Percentiles rank a stretch among this genome's conserved stretches.
These are phyloP conservation scores for Hypotaenidia philippensis DNA, from an alignment of 2,797 vertebrate species.

Conservation along the genomic window DNA sequence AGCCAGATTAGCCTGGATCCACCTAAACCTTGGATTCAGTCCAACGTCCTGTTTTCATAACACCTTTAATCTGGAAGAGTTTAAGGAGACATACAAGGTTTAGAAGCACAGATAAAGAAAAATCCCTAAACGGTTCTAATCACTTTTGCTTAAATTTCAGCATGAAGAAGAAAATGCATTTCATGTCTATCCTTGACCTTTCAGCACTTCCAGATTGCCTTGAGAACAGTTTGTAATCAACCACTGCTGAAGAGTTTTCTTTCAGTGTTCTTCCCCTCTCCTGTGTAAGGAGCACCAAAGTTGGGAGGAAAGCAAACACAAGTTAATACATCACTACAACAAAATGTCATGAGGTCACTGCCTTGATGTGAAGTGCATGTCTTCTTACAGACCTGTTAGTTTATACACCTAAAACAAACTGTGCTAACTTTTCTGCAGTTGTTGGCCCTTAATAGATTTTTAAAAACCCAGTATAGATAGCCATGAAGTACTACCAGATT, in stretches of 20 bases:
- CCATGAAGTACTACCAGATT: not conserved
- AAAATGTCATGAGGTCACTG: not conserved
- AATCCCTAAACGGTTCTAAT: not conserved
- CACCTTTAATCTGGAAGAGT: conserved; percentile 46
- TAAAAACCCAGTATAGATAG: not conserved
- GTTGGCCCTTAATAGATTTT: not conserved
- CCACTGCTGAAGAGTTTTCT: not conserved
- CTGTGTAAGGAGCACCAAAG: not conserved
- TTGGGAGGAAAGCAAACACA: not conserved
- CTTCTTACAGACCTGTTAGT: not conserved
- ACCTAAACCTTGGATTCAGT: conserved; percentile 56
- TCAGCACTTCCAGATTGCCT: not conserved
- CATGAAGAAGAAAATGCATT: not conserved
- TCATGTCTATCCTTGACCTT: not conserved
- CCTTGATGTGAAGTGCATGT: not conserved
- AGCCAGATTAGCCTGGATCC: conserved; percentile 65
- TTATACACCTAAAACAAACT: not conserved
- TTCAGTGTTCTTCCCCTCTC: not conserved
- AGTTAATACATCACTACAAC: not conserved
- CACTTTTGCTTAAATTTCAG: conserved; percentile 22
- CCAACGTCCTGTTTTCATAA: conserved; percentile 64
- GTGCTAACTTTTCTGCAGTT: not conserved
- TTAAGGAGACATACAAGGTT: conserved; percentile 34
- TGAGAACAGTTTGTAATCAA: not conserved
- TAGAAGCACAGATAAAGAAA: conserved; percentile 19